These are phyloP conservation scores for Elaeidobius kamerunicus DNA, from an alignment of 2,888 invertebrate species.

Conservation along the genomic window DNA sequence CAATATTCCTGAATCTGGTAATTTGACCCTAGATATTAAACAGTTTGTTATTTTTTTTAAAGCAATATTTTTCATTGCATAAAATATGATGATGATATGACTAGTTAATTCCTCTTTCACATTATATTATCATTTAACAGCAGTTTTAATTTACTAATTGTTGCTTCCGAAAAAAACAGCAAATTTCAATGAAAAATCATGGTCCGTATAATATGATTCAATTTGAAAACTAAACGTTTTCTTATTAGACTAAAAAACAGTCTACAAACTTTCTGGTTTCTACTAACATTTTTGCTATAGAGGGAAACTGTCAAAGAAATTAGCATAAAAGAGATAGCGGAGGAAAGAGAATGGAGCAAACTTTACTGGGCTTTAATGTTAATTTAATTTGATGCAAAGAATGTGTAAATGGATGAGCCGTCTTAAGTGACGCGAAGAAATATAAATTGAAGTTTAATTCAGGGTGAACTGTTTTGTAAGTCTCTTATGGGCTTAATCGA, in stretches of 20 bases:
- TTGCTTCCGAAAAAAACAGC: background rate
- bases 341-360: constrained; percentile 3
- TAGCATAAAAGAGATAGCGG: constrained; percentile 16
- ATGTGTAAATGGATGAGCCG: constrained; percentile 19
- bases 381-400: constrained; percentile 22
- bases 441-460: background rate
- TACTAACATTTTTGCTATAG: constrained; percentile 12
- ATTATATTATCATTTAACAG: no score
- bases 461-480: background rate
- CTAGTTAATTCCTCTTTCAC: no score
- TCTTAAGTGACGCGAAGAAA: constrained; percentile 1
- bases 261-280: constrained; percentile 4
- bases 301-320: constrained; percentile 20
- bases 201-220: constrained; percentile 7
- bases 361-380: constrained; percentile 11
- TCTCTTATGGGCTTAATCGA: background rate
- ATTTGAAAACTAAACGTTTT: constrained; percentile 15
- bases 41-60: no score
- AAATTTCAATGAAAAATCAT: constrained; percentile 7
- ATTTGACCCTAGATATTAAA: no score
- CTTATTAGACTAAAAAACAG: constrained; percentile 5
- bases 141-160: background rate
- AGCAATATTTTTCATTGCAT: no score
- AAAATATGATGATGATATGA: no score
- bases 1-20: no score